These are phyloP conservation scores for Cryptoblepharus egeriae DNA, from an alignment of 2,797 vertebrate genomes.

Conservation along the genomic window DNA sequence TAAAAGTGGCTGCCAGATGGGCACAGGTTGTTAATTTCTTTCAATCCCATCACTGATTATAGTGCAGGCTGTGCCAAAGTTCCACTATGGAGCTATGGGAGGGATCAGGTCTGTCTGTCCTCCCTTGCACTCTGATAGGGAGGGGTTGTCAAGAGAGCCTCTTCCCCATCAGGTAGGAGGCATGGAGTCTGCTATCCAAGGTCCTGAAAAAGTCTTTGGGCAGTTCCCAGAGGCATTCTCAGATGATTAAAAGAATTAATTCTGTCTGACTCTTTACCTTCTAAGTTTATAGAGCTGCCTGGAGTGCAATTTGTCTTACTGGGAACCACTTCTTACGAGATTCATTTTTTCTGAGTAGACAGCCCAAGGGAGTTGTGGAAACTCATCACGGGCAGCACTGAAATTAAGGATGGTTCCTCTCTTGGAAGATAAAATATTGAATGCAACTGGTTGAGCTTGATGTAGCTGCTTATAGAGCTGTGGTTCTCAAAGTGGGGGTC, in stretches of 20 bases:
- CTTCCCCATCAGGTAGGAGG: neutral
- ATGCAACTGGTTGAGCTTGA: neutral
- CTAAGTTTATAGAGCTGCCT: slow-evolving; percentile 19
- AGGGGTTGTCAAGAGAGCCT: neutral
- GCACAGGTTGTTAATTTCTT: no score
- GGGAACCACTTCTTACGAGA: neutral
- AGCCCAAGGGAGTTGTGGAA: neutral
- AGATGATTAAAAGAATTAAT: slow-evolving; percentile 1
- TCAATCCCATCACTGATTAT: no score
- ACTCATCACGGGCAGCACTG: neutral
- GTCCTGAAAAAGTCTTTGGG: slow-evolving; percentile 22
- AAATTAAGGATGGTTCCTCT: neutral
- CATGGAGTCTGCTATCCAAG: slow-evolving; percentile 17
- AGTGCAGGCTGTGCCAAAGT: no score
- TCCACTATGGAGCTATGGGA: no score
- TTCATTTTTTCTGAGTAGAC: neutral
- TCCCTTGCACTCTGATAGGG: neutral
- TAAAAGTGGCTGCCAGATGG: no score
- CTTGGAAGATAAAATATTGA: neutral
- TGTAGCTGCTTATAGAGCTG: no score
- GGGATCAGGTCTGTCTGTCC: no score
- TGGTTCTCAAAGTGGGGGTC: no score
- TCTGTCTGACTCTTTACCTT: neutral
- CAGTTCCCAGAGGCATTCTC: slow-evolving; percentile 11
- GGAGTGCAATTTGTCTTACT: slow-evolving; percentile 9